Percentiles rank a stretch among this genome's conserved stretches.
phyloP scores from a whole-genome alignment of 35 echinoderm and acorn worm species.

The Apostichopus parvimensis region DNA sequence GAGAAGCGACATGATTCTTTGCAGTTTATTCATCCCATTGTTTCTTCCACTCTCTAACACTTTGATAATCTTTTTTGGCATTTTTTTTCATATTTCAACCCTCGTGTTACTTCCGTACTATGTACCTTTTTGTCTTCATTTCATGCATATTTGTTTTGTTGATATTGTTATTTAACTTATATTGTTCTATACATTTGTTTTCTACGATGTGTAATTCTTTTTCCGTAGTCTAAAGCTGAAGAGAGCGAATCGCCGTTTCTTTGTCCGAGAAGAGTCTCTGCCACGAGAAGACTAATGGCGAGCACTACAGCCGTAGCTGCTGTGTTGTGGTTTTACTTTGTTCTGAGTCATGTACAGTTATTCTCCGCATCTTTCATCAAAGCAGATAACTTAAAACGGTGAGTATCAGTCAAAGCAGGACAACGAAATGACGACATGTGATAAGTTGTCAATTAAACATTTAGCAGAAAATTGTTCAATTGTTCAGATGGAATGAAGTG shows the following conservation, averaged over 20 bases:
- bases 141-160: too few species aligned
- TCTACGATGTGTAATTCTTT: background rate
- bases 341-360: background rate
- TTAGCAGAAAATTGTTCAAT: too few species aligned
- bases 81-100: too few species aligned
- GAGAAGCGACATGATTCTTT: too few species aligned
- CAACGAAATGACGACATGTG: too few species aligned
- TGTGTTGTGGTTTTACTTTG: conserved; percentile 5
- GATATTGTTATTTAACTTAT: background rate
- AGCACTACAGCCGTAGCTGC: background rate
- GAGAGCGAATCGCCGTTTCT: background rate
- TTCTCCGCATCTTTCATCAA: conserved; percentile 8
- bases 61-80: too few species aligned
- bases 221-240: background rate
- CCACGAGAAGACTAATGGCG: background rate
- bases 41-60: too few species aligned
- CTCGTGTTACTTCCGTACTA: too few species aligned
- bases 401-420: background rate
- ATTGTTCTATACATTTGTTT: background rate
- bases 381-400: conserved; percentile 7
- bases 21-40: too few species aligned
- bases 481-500: too few species aligned
- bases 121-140: too few species aligned
- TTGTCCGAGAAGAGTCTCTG: background rate
- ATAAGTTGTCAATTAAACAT: too few species aligned